Conservation (phyloP, 2,113 vertebrate genomes). For the Okapia johnstoni region DNA sequence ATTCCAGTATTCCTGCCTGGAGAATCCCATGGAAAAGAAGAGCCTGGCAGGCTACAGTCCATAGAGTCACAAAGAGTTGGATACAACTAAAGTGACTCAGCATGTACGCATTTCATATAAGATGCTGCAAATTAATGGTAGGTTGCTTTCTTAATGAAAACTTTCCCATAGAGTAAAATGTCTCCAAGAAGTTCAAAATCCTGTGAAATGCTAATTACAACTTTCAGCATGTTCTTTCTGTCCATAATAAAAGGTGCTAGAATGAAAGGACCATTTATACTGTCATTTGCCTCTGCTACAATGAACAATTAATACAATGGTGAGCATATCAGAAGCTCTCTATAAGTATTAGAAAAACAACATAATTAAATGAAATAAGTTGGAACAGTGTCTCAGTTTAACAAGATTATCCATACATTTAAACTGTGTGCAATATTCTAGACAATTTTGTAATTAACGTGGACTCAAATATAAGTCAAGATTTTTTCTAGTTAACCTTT, state of each 20-base stretch:
- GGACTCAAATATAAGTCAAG: background rate
- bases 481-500: background rate
- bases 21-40: background rate
- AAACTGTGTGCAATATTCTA: background rate
- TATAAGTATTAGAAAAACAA: background rate
- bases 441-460: background rate
- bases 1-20: background rate
- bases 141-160: background rate
- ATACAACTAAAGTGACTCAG: background rate
- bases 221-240: background rate
- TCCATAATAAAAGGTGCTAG: background rate
- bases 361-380: background rate
- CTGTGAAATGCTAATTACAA: background rate
- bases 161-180: background rate
- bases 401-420: background rate
- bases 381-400: background rate
- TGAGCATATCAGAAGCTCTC: background rate
- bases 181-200: background rate
- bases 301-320: background rate
- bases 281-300: background rate
- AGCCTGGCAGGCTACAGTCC: background rate
- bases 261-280: background rate
- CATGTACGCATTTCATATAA: background rate
- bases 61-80: background rate
- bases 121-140: background rate